Evolutionary conservation across 2,888 invertebrate species (phyloP), one percentile per base, ranked within the genome.

Genomic region (Cyrtodaria siliqua): DNA sequence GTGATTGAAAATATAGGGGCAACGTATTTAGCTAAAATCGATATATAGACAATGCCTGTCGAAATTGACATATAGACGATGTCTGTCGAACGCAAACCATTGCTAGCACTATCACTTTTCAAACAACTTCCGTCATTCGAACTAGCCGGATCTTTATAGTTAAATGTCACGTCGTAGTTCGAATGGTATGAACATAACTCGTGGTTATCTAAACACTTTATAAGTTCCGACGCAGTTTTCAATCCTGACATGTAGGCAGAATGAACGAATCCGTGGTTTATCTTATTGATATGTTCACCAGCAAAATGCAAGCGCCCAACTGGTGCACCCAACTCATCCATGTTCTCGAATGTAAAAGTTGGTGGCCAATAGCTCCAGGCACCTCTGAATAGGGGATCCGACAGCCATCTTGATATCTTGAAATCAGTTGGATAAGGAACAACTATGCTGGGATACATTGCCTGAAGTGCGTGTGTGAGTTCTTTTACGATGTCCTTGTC

Each of bases 251-350:
- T 18, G n/a, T 47, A 27, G 1, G 60, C 60, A 20, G 16, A n/a
- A 18, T 60, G 60, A 16, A 47, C n/a, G 20, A 24, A 60, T 4
- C 47, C 29, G 27, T 26, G 18, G 12, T 60, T 33, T 8, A 38
- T 16, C 3, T 24, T 18, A 23, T 23, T 16, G 9, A 47, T 14
- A 26, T 78, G 66, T 44, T 79, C 83, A 12, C 83, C 81, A 0
- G 81, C 78, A 44, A 83, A 83, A 52, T 70, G 50, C 1, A 83
- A 14, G 12, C 71, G 44, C 1, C 74, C 81, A 20, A 76, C 67
- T 1, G 71, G 74, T 26, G 72, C 68, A 16, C 40, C 56, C 2
- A 81, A 56, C 1, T 61, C 59, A 2, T 47, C 49, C 52, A 72
- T 59, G 26, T 60, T 40, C 4, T 68, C 50, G 4, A 18, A 0